Evolutionary conservation across 1,140 invertebrate genomes (phyloP).

Genomic region (Diuraphis noxia): DNA sequence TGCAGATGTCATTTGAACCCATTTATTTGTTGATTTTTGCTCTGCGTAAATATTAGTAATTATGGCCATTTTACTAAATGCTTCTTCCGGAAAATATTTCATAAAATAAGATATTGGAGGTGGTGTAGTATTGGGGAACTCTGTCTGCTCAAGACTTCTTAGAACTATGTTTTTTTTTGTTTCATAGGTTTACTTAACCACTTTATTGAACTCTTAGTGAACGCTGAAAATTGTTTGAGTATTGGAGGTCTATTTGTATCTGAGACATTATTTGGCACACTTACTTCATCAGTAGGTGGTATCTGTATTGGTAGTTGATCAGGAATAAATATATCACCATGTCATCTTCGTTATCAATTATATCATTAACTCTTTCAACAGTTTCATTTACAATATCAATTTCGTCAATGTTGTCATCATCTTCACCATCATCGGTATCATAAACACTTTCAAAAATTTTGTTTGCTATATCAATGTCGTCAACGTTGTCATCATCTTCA

Average conservation of each 20-base stretch:
- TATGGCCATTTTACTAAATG: not conserved
- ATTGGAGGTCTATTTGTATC: too few species aligned
- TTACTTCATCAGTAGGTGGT: too few species aligned
- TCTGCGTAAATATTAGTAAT: not conserved
- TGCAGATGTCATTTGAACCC: not conserved
- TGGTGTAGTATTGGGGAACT: not conserved
- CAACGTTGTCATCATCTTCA: not conserved
- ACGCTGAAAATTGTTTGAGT: not conserved
- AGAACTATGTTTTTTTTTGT: not conserved
- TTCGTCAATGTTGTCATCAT: not conserved
- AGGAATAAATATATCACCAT: too few species aligned
- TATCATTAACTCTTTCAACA: too few species aligned
- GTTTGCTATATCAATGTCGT: not conserved
- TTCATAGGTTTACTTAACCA: not conserved
- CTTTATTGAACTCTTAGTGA: not conserved
- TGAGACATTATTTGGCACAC: too few species aligned
- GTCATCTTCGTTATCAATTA: too few species aligned
- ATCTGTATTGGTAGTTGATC: too few species aligned
- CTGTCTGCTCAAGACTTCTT: not conserved
- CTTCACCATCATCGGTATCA: not conserved
- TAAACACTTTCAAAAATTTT: too few species aligned
- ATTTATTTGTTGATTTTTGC: not conserved
- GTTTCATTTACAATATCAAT: too few species aligned
- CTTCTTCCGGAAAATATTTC: not conserved
- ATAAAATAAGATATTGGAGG: not conserved